A percentile compares a stretch with the other conserved stretches of the same genome.
These are phyloP conservation scores for Archips xylosteana DNA, from an alignment of 2,888 invertebrate species.

Conservation along the genomic window DNA sequence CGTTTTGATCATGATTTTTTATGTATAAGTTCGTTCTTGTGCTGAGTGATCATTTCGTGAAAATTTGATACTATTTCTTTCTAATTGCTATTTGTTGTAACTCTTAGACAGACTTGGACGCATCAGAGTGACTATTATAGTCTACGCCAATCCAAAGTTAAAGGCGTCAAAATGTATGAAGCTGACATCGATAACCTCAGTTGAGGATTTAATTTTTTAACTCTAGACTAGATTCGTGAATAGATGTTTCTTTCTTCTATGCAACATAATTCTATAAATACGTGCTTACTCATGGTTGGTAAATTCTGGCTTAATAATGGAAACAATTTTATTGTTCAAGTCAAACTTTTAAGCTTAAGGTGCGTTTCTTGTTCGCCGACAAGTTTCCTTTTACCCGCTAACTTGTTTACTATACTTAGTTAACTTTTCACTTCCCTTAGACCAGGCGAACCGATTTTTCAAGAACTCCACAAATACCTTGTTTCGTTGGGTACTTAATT, in stretches of 20 bases:
- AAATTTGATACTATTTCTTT: too few species aligned
- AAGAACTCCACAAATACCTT: constrained; percentile 19
- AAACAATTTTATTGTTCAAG: constrained; percentile 29
- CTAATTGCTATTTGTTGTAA: too few species aligned
- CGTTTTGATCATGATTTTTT: too few species aligned
- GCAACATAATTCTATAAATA: neutral
- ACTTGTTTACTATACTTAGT: constrained; percentile 30
- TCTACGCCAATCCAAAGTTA: too few species aligned
- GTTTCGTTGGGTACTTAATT: constrained; percentile 23
- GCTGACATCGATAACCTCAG: too few species aligned
- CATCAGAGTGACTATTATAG: too few species aligned
- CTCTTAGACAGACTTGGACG: too few species aligned
- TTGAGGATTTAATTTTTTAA: too few species aligned
- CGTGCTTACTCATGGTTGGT: neutral
- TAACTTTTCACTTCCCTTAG: constrained; percentile 30
- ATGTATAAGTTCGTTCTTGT: too few species aligned
- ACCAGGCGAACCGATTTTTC: constrained; percentile 22
- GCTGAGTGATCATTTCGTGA: neutral
- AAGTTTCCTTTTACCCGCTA: constrained; percentile 35
- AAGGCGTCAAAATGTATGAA: too few species aligned
- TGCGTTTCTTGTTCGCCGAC: constrained; percentile 26
- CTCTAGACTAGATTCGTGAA: too few species aligned
- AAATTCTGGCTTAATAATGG: neutral
- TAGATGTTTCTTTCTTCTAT: neutral
- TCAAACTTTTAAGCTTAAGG: constrained; percentile 31